These are phyloP conservation scores for Charadrius vociferus DNA, from an alignment of 2,113 vertebrate genomes.

Conservation along the genomic window DNA sequence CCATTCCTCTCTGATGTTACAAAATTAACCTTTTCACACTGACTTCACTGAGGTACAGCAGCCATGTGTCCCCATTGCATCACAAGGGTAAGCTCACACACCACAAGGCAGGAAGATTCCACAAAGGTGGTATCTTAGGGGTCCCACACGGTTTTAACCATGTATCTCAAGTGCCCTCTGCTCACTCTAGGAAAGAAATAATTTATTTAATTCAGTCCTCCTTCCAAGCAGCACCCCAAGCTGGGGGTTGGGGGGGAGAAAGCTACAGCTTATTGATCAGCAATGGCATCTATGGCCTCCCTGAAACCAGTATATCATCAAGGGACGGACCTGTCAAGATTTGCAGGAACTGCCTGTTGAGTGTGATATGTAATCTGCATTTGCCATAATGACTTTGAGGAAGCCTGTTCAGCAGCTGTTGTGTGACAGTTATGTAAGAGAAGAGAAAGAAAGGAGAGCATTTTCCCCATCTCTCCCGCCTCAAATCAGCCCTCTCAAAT, in stretches of 20 bases:
- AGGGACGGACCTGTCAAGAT: neutral
- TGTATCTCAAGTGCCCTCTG: neutral
- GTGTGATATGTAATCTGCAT: neutral
- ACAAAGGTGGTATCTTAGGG: neutral
- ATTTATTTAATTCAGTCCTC: neutral
- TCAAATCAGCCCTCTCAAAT: neutral
- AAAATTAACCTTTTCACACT: neutral
- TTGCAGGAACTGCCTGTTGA: neutral
- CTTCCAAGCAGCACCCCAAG: neutral
- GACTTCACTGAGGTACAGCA: neutral
- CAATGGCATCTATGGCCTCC: neutral
- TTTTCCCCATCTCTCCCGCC: neutral
- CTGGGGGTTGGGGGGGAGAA: neutral
- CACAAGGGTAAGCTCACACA: neutral
- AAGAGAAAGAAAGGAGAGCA: neutral
- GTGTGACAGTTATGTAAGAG: neutral
- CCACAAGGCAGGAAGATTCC: neutral
- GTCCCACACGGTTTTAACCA: neutral
- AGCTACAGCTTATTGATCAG: neutral
- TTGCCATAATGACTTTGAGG: conserved; percentile 2
- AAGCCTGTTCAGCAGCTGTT: neutral
- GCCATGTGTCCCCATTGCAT: neutral
- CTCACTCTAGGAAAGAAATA: neutral
- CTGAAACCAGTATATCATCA: neutral
- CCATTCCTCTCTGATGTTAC: neutral